Conservation (phyloP, 2,113 vertebrate genomes). For the Bujurquina vittata region DNA sequence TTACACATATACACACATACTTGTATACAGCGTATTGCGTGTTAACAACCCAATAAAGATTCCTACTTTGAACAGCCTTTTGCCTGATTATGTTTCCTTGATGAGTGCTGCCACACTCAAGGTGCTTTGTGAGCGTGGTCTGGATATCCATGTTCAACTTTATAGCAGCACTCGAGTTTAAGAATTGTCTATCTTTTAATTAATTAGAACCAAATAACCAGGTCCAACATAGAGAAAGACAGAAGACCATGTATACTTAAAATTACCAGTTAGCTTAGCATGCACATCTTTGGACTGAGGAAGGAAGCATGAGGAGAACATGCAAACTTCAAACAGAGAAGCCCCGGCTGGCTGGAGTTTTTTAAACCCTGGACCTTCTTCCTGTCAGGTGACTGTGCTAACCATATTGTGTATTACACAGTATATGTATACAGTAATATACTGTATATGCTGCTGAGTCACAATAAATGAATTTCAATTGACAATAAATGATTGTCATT, state of each 20-base stretch:
- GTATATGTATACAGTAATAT: too few species aligned
- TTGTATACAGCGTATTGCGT: not conserved
- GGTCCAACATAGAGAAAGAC: not conserved
- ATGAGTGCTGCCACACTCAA: not conserved
- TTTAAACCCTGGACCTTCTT: too few species aligned
- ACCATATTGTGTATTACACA: too few species aligned
- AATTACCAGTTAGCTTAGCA: too few species aligned
- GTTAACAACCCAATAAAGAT: not conserved
- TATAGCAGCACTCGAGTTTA: not conserved
- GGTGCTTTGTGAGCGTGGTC: not conserved
- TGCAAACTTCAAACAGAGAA: too few species aligned
- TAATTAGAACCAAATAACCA: not conserved
- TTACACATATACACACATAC: not conserved
- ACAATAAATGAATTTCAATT: too few species aligned
- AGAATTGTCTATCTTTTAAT: not conserved
- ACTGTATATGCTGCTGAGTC: too few species aligned
- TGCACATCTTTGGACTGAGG: not conserved
- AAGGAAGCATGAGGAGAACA: not conserved
- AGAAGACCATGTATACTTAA: not conserved
- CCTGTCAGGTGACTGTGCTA: too few species aligned
- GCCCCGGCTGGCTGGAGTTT: too few species aligned
- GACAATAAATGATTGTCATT: too few species aligned
- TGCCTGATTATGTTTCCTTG: not conserved
- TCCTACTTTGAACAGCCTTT: not conserved
- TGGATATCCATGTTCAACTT: not conserved